Conservation (phyloP, 2,888 invertebrate genomes). For the Hypselothyrea guttata region DNA sequence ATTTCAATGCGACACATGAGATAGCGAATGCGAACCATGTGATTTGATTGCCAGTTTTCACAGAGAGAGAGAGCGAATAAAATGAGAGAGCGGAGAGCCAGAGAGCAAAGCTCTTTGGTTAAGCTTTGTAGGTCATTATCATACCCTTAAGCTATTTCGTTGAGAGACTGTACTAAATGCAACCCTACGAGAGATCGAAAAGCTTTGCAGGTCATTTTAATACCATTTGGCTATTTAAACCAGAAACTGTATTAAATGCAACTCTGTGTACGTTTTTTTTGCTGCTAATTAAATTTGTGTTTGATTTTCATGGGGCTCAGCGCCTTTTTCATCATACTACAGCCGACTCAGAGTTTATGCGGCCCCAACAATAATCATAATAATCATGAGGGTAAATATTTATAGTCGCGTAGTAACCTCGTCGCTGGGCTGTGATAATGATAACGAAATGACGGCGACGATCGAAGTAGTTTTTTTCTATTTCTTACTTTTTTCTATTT, state of each 20-base stretch:
- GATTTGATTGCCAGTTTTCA: conserved; percentile 50
- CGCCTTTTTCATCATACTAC: conserved; percentile 36
- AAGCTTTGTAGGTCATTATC: conserved; percentile 4
- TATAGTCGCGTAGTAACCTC: conserved; percentile 74
- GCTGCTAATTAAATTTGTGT: conserved; percentile 47
- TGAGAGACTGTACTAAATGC: background rate
- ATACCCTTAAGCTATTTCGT: conserved; percentile 27
- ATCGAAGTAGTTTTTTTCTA: conserved; percentile 21
- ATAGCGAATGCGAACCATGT: conserved; percentile 51
- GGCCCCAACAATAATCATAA: conserved; percentile 16
- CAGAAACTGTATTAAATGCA: background rate
- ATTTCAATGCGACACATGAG: conserved; percentile 57
- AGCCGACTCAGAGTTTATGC: conserved; percentile 11
- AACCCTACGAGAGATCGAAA: too few species aligned
- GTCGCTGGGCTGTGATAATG: conserved; percentile 57
- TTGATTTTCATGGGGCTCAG: conserved; percentile 27
- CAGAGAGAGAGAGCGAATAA: background rate
- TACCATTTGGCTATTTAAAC: conserved; percentile 27
- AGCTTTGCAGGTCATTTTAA: conserved; percentile 6
- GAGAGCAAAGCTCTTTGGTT: conserved; percentile 10
- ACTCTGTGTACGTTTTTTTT: conserved; percentile 10
- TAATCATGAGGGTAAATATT: conserved; percentile 71
- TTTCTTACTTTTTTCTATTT: conserved; percentile 4
- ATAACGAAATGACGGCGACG: conserved; percentile 46
- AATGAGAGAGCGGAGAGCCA: background rate